Evolutionary conservation across 1,140 invertebrate genomes (phyloP), one percentile per base, ranked within the genome.

Genomic region (Solenopsis fugax): DNA sequence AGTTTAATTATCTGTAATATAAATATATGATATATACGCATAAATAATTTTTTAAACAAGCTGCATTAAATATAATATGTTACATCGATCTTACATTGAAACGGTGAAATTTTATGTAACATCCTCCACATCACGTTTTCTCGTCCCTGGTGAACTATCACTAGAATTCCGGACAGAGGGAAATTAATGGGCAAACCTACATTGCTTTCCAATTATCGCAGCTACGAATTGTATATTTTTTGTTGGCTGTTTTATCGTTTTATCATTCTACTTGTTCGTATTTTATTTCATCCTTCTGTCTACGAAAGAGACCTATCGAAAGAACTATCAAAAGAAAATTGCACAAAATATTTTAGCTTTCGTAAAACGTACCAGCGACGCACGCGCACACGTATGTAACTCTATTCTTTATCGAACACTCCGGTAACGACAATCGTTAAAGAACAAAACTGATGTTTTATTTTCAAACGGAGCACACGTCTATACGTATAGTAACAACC

Each of bases 191-290:
- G 64, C 34, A 67, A 54, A 65, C 21, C 34, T 56, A 60, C 45
- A 52, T 45, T 45, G 29, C 64, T 80, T 81, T 80, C 64, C 65
- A 81, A 82, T 86, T 86, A 86, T 80, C 54, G 13, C 29, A 5
- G 18, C 54, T 50, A 81, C 41, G n/a, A 29, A 84, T 73, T 84
- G 45, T 75, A 24, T 84, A 24, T 75, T 60, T 73, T 18, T 54
- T 13, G 67, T 54, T 73, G 24, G 37, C 12, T 12, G 41, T 73
- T 84, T 60, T 13, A 50, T 50, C 18, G 52, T 58, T 75, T 60
- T 13, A 50, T 37, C 29, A 50, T 62, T 84, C 60, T 62, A 41
- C 41, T 62, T 50, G 45, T 34, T 80, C 48, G 62, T 73, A 73
- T 73, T 73, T 84, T 29, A 24, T 62, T 58, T 77, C 4, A 7